Evolutionary conservation across 2,888 invertebrate genomes (phyloP).

Genomic region (Tachina lurida): DNA sequence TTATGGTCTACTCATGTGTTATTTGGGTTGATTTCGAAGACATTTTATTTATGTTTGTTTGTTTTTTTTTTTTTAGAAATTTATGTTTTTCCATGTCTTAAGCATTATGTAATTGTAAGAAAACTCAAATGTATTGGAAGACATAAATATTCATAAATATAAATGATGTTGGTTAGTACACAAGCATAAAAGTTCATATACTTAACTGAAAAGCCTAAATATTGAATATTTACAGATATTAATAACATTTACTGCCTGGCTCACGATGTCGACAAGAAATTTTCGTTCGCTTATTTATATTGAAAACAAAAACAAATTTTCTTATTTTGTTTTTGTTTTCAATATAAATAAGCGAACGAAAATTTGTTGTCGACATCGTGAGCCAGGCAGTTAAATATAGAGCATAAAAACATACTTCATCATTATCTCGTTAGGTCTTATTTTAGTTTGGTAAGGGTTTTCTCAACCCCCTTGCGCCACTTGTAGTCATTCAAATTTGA

Average conservation of each 20-base stretch:
- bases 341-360: no score
- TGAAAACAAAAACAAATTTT: no score
- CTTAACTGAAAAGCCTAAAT: not conserved
- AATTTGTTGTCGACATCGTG: no score
- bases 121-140: conserved; percentile 28
- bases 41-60: not conserved
- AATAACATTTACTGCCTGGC: no score
- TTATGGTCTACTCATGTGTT: conserved; percentile 53
- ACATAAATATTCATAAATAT: conserved; percentile 34
- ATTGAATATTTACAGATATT: not conserved
- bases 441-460: no score
- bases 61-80: not conserved
- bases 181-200: not conserved
- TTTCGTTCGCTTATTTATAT: no score
- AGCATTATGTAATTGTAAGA: not conserved
- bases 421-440: not conserved
- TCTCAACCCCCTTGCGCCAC: no score
- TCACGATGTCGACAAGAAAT: no score
- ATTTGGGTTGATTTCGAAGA: conserved; percentile 11
- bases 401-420: not conserved
- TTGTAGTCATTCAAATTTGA: no score
- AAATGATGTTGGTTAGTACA: not conserved
- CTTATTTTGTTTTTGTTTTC: no score
- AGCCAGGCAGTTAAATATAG: no score
- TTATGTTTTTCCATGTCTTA: not conserved